Evolutionary conservation across 2,797 vertebrate species (phyloP), one percentile per base, ranked within the genome.

Genomic region (Lagocephalus sceleratus): DNA sequence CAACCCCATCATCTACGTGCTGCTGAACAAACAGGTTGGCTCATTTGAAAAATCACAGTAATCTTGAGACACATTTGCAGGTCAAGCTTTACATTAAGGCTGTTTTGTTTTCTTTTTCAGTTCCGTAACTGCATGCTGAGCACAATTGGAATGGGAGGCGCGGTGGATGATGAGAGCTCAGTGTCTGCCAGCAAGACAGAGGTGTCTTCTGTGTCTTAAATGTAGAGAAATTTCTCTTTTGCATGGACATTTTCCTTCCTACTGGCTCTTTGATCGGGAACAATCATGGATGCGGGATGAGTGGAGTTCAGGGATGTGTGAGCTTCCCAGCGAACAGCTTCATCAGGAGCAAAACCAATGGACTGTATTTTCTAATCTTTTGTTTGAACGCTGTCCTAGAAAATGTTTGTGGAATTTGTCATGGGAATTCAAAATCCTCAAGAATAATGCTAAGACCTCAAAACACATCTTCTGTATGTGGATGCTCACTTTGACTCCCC

Each of bases 1-100:
- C 73, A 94, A 94, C 66, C 91, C 93, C 1, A 11, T 69, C 6
- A 85, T 85, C 64, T 85, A 84, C 35, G 73, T 85, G 19, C 20
- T 84, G 58, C 88, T 92, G 88, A 94, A 95, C 77, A 94, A 92
- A 70, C 92, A 94, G 91, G 92, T 94, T 0, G 5, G 71, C 51
- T 15, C 20, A 11, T 46, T 22, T 44, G 19, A 44, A 44, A 40
- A 44, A 12, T 19, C 6, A 11, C 40, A n/a, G 16, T n/a, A 19
- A 42, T n/a, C 19, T 6, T n/a, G 6, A 19, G 5, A 6, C 16
- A 5, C 17, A 19, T 17, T 42, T 42, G 16, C 17, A 42, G n/a
- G 40, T 11, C 19, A 8, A 41, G 66, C 43, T 58, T 55, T 50
- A 57, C 51, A 42, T 15, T 40, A 22, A 8, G 43, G 12, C n/a